Conservation (phyloP, 2,797 vertebrate species). For the Gambusia yucatana region DNA sequence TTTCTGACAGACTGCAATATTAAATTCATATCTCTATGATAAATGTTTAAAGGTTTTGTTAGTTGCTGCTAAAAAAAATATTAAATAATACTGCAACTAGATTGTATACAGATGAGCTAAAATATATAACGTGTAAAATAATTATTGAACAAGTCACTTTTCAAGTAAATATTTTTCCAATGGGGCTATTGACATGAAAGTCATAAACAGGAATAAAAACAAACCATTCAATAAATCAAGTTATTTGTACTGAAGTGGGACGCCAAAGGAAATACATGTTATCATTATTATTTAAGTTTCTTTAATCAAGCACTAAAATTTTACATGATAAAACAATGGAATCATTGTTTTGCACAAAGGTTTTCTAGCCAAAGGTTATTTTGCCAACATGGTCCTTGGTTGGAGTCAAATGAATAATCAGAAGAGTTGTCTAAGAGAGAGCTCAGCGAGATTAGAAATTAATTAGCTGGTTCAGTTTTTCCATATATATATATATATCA, state of each 20-base stretch:
- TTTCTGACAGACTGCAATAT: constrained; percentile 12
- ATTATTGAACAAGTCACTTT: neutral
- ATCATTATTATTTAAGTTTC: neutral
- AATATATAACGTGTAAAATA: neutral
- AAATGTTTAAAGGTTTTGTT: neutral
- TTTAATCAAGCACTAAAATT: neutral
- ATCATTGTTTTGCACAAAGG: neutral
- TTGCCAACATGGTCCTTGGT: neutral
- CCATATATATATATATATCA: too few relatives aligned
- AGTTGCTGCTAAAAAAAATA: neutral
- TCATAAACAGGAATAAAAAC: neutral
- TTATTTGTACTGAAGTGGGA: neutral
- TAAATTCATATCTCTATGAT: neutral
- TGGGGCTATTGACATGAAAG: neutral
- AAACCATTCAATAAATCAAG: neutral
- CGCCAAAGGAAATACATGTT: neutral
- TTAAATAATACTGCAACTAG: neutral
- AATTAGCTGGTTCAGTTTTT: neutral
- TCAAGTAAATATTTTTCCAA: neutral
- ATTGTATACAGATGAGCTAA: neutral
- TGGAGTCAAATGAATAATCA: neutral
- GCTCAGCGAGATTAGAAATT: neutral
- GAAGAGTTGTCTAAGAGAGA: neutral
- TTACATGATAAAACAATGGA: neutral
- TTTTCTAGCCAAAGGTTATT: neutral